Base-by-base conservation (phyloP, 2,888 invertebrate species). In the Leptogaster cylindrica region DNA sequence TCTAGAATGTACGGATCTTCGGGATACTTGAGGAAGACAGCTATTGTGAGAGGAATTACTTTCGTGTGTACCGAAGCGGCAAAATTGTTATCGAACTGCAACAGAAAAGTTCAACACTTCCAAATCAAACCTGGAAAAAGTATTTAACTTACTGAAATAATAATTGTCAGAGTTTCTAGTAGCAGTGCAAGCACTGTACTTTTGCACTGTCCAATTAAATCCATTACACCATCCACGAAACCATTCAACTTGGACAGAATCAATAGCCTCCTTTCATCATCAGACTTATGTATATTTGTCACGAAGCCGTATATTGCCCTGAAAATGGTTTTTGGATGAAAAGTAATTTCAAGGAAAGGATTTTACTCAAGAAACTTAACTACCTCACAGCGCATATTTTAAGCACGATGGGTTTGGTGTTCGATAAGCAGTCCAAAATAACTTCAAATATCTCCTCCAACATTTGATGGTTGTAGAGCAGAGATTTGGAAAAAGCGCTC, bases 1-100 rank as follows among this genome's bases (percentile, higher is more conserved):
- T 83, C 82, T 10, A 87, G 81, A 52, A 89, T 82, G 41, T 84
- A 84, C 0, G 88, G 89, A 78, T 89, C 89, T 65, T 83, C 83
- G 3, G 83, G 85, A 74, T 86, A 87, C 75, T 89, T 89, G 0
- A 89, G 81, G 74, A 89, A 89, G 1, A 87, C 84, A 3, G 88
- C 88, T 69, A 89, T 86, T 3, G 86, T 84, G 27, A 90, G 75
- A 0, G 89, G 88, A 27, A 86, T 86, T 14, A 89, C 81, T 78
- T 87, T 88, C 23, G 77, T 78, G 73, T 88, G 88, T 10, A 84
- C 82, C 6, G 84, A 82, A 10, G 85, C 86, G 2, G 89, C 88
- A 73, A 89, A 88, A 50, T 82, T 80, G 31, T 83, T 82, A 77
- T 89, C 88, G 61, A 89, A 81, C 84, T 87, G 75, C 50, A 73